A percentile compares a stretch with the other conserved stretches of the same genome.
These are phyloP conservation scores for Odontothrips loti DNA, from an alignment of 2,888 invertebrate genomes.

Conservation along the genomic window DNA sequence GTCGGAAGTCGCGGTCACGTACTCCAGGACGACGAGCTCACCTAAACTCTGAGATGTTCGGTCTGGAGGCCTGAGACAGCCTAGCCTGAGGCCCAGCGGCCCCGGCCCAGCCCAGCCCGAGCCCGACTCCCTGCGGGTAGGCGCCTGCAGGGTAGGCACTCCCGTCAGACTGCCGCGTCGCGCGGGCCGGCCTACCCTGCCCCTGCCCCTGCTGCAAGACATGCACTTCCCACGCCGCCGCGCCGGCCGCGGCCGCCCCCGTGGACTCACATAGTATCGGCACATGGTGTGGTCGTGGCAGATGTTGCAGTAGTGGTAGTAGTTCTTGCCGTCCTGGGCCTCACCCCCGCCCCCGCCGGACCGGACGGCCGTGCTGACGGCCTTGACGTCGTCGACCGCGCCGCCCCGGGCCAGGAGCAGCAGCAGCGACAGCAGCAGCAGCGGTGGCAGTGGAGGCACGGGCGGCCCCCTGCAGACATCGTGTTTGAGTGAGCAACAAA, in stretches of 20 bases:
- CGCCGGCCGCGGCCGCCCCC: no score
- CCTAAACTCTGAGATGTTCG: no score
- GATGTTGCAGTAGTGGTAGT: slow-evolving; percentile 41
- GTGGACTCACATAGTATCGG: slow-evolving; percentile 41
- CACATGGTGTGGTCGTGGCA: slow-evolving; percentile 44
- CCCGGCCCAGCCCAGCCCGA: neutral
- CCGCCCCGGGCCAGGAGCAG: neutral
- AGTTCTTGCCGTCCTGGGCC: neutral
- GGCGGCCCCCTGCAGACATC: no score
- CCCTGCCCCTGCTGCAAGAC: no score
- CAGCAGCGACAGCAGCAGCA: neutral
- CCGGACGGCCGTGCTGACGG: neutral
- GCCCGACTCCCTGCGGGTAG: no score
- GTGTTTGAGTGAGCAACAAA: no score
- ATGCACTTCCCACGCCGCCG: no score
- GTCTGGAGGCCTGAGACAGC: no score
- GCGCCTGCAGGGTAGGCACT: neutral
- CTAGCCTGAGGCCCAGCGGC: no score
- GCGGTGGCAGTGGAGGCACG: no score
- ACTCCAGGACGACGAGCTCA: neutral
- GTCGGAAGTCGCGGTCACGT: neutral
- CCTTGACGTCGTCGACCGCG: neutral
- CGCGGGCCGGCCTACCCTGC: no score
- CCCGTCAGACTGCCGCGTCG: neutral
- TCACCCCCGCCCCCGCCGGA: neutral